Conservation (phyloP, 92 coral and sea anemone species). For the Siderastrea siderea region DNA sequence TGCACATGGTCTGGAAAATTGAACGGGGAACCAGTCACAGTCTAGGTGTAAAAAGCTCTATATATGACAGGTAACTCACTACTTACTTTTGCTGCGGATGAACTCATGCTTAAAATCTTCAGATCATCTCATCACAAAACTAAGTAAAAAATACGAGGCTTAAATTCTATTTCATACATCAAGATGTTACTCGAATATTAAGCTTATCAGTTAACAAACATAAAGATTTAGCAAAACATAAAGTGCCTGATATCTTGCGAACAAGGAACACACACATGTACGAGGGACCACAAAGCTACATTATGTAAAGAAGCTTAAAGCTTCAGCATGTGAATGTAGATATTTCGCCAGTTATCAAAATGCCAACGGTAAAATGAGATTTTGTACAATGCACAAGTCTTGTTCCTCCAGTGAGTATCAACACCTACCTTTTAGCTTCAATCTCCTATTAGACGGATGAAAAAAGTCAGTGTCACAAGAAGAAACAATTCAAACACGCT, state of each 20-base stretch:
- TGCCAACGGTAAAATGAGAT: neutral
- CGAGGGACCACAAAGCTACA: no score
- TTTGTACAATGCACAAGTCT: neutral
- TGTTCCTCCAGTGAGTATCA: neutral
- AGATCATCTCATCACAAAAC: neutral
- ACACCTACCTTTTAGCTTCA: slow-evolving; percentile 8
- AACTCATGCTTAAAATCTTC: slow-evolving; percentile 70
- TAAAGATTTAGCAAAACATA: no score
- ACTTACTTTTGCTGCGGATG: slow-evolving; percentile 89
- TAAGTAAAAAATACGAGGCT: neutral
- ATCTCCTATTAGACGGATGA: neutral
- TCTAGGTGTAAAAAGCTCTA: no score
- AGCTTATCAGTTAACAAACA: no score
- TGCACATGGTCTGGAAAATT: no score
- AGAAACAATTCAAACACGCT: slow-evolving; percentile 1
- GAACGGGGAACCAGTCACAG: no score
- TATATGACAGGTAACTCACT: neutral
- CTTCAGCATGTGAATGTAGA: no score
- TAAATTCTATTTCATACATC: neutral
- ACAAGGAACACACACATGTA: no score
- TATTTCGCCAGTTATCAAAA: neutral
- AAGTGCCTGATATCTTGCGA: no score
- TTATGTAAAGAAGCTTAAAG: no score
- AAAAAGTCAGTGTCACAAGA: neutral
- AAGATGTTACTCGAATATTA: no score